A percentile compares a stretch with the other conserved stretches of the same genome.
phyloP scores from a whole-genome alignment of 2,113 vertebrate species.

The Synodontis membranacea region DNA sequence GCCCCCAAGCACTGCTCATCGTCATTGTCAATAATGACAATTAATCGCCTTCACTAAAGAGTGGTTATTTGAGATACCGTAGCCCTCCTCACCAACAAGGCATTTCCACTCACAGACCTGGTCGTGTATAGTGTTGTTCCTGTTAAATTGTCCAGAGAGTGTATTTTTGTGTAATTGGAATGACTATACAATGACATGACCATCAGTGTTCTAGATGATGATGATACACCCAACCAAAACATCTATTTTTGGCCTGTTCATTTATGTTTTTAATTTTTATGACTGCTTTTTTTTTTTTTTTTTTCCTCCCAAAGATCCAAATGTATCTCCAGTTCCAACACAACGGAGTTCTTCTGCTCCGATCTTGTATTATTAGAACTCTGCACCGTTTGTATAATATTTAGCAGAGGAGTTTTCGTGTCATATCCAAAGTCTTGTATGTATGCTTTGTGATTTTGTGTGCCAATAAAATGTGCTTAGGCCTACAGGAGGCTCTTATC shows the following conservation, averaged over 20 bases:
- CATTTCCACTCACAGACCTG: neutral
- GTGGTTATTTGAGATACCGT: neutral
- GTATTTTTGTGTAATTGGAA: neutral
- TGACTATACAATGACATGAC: neutral
- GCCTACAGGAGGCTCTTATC: slow-evolving; percentile 60
- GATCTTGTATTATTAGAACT: slow-evolving; percentile 92
- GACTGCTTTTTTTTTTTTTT: slow-evolving; percentile 83
- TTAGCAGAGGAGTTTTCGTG: slow-evolving; percentile 91
- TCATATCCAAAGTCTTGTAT: slow-evolving; percentile 98
- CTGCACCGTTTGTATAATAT: slow-evolving; percentile 87
- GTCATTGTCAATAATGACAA: too few relatives aligned
- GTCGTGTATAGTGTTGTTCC: neutral
- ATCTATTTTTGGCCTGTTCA: slow-evolving; percentile 57
- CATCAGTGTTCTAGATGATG: neutral
- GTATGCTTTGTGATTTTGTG: slow-evolving; percentile 99
- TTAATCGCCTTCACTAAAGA: too few relatives aligned
- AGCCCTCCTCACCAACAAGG: neutral
- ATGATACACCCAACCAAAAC: slow-evolving; percentile 22
- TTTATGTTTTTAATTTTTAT: slow-evolving; percentile 60
- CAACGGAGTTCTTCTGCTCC: slow-evolving; percentile 74
- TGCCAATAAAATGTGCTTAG: slow-evolving; percentile 98
- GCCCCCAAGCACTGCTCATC: too few relatives aligned
- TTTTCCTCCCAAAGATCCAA: slow-evolving; percentile 81
- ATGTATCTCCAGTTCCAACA: slow-evolving; percentile 71
- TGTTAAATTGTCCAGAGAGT: neutral